Percentiles rank a stretch among this genome's conserved stretches.
phyloP scores from a whole-genome alignment of 2,888 invertebrate species.

The Idaea straminata region DNA sequence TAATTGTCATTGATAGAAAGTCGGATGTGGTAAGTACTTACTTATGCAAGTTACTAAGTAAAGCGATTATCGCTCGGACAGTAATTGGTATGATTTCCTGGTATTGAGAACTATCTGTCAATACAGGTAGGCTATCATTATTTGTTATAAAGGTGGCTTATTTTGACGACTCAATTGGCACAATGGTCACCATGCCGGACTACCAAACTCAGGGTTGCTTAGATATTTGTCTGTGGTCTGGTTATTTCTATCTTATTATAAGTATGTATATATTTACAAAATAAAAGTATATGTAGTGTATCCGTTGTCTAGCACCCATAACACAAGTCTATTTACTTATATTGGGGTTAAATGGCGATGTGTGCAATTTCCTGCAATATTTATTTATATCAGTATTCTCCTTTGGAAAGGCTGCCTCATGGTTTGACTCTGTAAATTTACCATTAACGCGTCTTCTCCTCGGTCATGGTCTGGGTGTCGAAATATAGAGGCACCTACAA shows the following conservation, averaged over 20 bases:
- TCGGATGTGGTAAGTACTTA: neutral
- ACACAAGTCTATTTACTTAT: too few relatives aligned
- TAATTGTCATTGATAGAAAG: slow-evolving; percentile 14
- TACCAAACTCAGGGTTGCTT: too few relatives aligned
- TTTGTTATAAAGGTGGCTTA: slow-evolving; percentile 36
- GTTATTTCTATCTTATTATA: too few relatives aligned
- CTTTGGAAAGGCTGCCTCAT: slow-evolving; percentile 28
- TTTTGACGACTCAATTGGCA: neutral
- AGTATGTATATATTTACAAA: too few relatives aligned
- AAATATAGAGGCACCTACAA: slow-evolving; percentile 42
- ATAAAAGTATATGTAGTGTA: too few relatives aligned
- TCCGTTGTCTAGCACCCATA: too few relatives aligned
- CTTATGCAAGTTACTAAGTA: slow-evolving; percentile 10
- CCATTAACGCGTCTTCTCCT: slow-evolving; percentile 45
- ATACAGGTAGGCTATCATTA: slow-evolving; percentile 44
- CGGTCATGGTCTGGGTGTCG: slow-evolving; percentile 44
- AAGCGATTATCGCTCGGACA: slow-evolving; percentile 25
- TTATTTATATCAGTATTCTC: too few relatives aligned
- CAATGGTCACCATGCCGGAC: too few relatives aligned
- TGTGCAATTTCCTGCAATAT: too few relatives aligned
- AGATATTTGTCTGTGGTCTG: too few relatives aligned
- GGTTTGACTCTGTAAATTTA: slow-evolving; percentile 45
- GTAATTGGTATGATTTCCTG: slow-evolving; percentile 24
- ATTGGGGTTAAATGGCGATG: too few relatives aligned
- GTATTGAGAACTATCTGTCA: slow-evolving; percentile 38